Evolutionary conservation across 1,140 invertebrate genomes (phyloP).

Genomic region (Zaprionus taronus): DNA sequence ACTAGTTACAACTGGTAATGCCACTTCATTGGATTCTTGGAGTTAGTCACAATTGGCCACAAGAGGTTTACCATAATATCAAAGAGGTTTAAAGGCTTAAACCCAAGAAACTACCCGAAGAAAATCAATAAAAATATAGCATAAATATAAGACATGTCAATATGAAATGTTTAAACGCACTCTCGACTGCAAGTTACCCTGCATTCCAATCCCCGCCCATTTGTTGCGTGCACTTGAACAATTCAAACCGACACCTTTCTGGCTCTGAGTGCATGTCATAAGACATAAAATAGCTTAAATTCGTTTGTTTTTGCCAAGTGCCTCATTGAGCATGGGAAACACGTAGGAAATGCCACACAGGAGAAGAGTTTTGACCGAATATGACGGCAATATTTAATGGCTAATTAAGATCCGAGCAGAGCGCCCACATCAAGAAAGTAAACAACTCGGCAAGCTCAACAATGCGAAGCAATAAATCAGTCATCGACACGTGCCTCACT

Average conservation of each 20-base stretch:
- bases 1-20: no score
- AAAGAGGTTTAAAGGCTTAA: no score
- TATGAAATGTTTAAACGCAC: not conserved
- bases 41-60: no score
- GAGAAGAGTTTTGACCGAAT: conserved; percentile 42
- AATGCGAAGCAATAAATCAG: conserved; percentile 48
- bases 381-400: conserved; percentile 64
- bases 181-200: conserved; percentile 10
- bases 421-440: conserved; percentile 37
- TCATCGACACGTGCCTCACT: conserved; percentile 41
- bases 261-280: conserved; percentile 24
- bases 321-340: conserved; percentile 39
- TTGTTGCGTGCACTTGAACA: not conserved
- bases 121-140: no score
- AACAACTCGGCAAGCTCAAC: conserved; percentile 39
- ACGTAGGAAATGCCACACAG: conserved; percentile 38
- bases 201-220: conserved; percentile 48
- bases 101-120: no score
- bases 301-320: conserved; percentile 38
- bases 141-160: no score
- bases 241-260: conserved; percentile 2
- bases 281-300: conserved; percentile 1
- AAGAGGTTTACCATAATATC: no score
- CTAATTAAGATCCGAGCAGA: conserved; percentile 49
- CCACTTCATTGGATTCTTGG: no score